Evolutionary conservation across 30 jellyfish, hydroid and myxozoan genomes (phyloP), one percentile per base, ranked within the genome.

Genomic region (Rhopilema esculentum): DNA sequence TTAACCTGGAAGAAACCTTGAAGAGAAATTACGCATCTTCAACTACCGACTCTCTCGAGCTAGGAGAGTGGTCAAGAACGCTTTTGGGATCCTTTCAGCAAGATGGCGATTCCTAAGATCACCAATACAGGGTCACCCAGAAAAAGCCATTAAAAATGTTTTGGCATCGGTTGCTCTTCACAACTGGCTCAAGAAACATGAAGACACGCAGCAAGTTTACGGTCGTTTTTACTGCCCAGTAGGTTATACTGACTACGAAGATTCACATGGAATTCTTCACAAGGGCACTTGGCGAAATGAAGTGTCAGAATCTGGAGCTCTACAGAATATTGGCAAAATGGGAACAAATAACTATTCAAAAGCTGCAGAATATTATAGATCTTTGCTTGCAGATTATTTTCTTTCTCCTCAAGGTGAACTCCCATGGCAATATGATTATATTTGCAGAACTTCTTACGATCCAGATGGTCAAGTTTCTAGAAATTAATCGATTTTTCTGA

Each of bases 251-350:
- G 84, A 79, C 84, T 53, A 79, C 40, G 70, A 72, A 72, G 83
- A 72, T 72, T 72, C 83, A 23, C 83, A 25, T 57, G 89, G 80
- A 1, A 79, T 79, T 57, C 83, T 79, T 27, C 89, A 79, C 86
- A n/a, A n/a, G n/a, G n/a, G n/a, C n/a, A n/a, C n/a, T n/a, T n/a
- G n/a, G n/a, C n/a, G n/a, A n/a, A n/a, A n/a, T n/a, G n/a, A n/a
- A n/a, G n/a, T n/a, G n/a, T n/a, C n/a, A n/a, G n/a, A n/a, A n/a
- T n/a, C n/a, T n/a, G n/a, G n/a, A n/a, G n/a, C n/a, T n/a, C n/a
- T n/a, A n/a, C n/a, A n/a, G n/a, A n/a, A n/a, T n/a, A n/a, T n/a
- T n/a, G n/a, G n/a, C n/a, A n/a, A n/a, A n/a, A n/a, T n/a, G n/a
- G n/a, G n/a, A n/a, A n/a, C n/a, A 75, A 75, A 75, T 18, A 75